Evolutionary conservation across 1,140 invertebrate species (phyloP), one percentile per base, ranked within the genome.

Genomic region (Asbolus verrucosus): DNA sequence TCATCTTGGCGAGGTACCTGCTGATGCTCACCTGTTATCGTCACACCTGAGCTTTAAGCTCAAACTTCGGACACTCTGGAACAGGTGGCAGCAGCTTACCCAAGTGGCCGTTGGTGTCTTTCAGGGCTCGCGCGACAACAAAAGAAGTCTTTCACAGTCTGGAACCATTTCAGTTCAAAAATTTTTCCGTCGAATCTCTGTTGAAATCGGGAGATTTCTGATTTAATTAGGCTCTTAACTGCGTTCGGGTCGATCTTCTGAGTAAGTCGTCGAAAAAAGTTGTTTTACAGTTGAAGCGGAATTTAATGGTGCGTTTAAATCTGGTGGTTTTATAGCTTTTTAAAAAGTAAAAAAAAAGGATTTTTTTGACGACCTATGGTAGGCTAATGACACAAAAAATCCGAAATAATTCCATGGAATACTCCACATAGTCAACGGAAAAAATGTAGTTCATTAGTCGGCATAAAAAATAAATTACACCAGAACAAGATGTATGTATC

Each of bases 401-500:
- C 33, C 11, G 33, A n/a, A 36, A 36, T 36, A 8, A 36, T 36
- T 36, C 33, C 33, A 36, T n/a, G 11, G 33, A 36, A 36, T 36
- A 36, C 33, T 36, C 33, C 33, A 36, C 33, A 36, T 36, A 36
- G 6, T n/a, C 33, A 36, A 36, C 33, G 11, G 5, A 36, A 36
- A 36, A 36, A 36, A 36, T 36, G 33, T 36, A 36, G 33, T 36
- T 36, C 33, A 36, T 36, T 36, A 36, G 33, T 36, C 33, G 33
- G 33, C 33, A 36, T 36, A 36, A 36, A 36, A 36, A 36, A 36
- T 36, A 36, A 36, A 36, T 36, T 36, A 36, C 33, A 36, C 33
- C 33, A 36, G 33, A 36, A 36, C 33, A 36, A 36, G 33, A 36
- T 36, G 33, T 36, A 36, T 36, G 33, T 36, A 36, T 27, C 33